Evolutionary conservation across 1,140 invertebrate species (phyloP), one percentile per base, ranked within the genome.

Genomic region (Euschistus heros): DNA sequence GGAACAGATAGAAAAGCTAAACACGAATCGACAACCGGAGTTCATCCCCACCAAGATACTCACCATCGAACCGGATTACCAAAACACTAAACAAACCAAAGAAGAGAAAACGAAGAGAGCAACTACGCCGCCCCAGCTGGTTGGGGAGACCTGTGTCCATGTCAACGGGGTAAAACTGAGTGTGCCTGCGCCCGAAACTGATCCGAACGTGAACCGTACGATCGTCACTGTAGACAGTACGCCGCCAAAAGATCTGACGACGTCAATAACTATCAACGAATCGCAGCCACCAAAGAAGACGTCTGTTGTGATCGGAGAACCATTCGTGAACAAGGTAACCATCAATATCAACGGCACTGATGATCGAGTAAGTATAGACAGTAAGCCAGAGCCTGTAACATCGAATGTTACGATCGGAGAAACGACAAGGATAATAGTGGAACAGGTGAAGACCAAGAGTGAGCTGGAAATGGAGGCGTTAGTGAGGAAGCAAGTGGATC

Each of bases 401-500:
- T 52, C 44, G 13, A 52, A 54, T 10, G 46, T 50, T 4, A 54
- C 10, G 5, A 54, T 30, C 1, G 46, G 46, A 27, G 20, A 14
- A 18, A 47, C 20, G 20, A 52, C 15, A 66, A 17, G 66, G 66
- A 60, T 59, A 52, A 37, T 30, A 20, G 46, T 52, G 1, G 46
- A 20, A 18, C 62, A 27, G n/a, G 46, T 22, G n/a, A 66, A 64
- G 18, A 42, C 64, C 22, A 63, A 55, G 20, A 68, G 66, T 15
- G 68, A 69, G 50, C 47, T 66, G 42, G 69, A 70, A 62, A 65
- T 69, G 61, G 64, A 68, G 46, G 64, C 66, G 24, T 52, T 70
- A 0, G 64, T 70, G 18, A 66, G 66, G 46, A 65, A 46, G 17
- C 20, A 66, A 24, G 72, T 86, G 33, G 82, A 87, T 74, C 85